phyloP scores from a whole-genome alignment of 2,888 invertebrate species.

The Megastigmus dorsalis region DNA sequence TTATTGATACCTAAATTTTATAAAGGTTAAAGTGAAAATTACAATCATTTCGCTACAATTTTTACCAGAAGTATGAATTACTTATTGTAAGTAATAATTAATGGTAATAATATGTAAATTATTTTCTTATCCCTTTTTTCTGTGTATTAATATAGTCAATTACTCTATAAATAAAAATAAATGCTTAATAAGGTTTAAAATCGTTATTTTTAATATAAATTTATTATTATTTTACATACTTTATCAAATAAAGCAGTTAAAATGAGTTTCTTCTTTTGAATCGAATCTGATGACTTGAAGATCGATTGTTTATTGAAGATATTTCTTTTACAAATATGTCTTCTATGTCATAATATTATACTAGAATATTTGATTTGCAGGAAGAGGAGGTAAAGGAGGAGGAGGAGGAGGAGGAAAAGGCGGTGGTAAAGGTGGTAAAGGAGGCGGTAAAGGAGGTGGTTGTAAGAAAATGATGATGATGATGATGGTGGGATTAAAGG shows the following conservation, averaged over 20 bases:
- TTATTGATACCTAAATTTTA: no score
- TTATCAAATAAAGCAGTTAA: conserved; percentile 4
- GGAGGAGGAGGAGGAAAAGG: conserved; percentile 71
- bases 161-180: neutral
- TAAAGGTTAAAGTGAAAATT: no score
- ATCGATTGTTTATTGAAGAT: no score
- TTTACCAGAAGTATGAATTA: no score
- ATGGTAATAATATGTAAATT: no score
- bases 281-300: no score
- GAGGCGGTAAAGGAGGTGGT: conserved; percentile 65
- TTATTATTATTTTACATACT: neutral
- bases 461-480: conserved; percentile 81
- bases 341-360: neutral
- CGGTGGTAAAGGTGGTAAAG: conserved; percentile 74
- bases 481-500: conserved; percentile 79
- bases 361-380: conserved; percentile 56
- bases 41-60: no score
- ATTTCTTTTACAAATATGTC: neutral
- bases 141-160: neutral
- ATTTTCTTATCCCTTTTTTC: no score
- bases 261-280: no score
- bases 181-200: neutral
- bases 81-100: no score
- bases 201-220: neutral
- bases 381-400: conserved; percentile 72